A percentile compares a stretch with the other conserved stretches of the same genome.
Evolutionary conservation across 2,888 invertebrate genomes (phyloP).

Genomic region (Cerastis rubricosa): DNA sequence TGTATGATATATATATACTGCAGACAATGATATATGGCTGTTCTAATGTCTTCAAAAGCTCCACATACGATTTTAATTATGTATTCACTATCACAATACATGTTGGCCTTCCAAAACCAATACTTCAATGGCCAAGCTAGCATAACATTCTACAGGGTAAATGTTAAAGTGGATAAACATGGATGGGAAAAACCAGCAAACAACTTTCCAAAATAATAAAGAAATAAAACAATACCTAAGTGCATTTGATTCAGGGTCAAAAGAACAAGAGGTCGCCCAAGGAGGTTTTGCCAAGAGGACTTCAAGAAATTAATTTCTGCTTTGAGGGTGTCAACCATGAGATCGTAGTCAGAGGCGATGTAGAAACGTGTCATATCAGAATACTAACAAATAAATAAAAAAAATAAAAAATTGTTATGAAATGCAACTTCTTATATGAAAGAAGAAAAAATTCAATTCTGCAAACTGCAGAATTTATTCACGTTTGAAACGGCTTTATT

Average conservation of each 20-base stretch:
- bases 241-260: conserved; percentile 97
- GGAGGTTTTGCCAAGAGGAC: conserved; percentile 99
- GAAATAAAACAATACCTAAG: conserved; percentile 93
- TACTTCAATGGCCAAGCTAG: conserved; percentile 39
- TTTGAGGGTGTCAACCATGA: conserved; percentile 99
- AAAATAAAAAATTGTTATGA: conserved; percentile 65
- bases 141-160: conserved; percentile 44
- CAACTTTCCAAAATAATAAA: conserved; percentile 66
- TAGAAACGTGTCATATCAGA: conserved; percentile 99
- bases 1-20: background rate
- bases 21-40: conserved; percentile 18
- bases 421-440: conserved; percentile 1
- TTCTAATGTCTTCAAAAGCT: background rate
- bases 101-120: conserved; percentile 19
- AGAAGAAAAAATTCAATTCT: conserved; percentile 29
- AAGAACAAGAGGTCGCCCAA: conserved; percentile 98
- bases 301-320: conserved; percentile 99
- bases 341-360: conserved; percentile 99
- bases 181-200: conserved; percentile 76
- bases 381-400: conserved; percentile 92
- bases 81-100: conserved; percentile 19
- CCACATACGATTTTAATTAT: conserved; percentile 1
- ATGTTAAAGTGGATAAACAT: conserved; percentile 57
- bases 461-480: background rate
- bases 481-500: background rate